Base-by-base conservation (phyloP, 1,140 invertebrate species). In the Mercenaria mercenaria region DNA sequence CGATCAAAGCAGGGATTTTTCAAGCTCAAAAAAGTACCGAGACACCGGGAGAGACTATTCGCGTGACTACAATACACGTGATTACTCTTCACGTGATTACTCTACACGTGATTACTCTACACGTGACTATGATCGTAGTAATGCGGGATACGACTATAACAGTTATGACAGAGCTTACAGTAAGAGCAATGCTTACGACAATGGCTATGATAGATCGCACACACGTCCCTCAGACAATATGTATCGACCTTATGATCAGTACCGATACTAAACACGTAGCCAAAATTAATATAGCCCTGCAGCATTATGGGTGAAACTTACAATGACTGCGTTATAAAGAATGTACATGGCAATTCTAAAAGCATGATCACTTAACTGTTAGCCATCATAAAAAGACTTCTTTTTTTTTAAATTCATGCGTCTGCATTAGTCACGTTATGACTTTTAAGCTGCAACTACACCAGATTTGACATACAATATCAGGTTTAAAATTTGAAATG, bases 21-120 rank as follows among this genome's bases (percentile, higher is more conserved):
- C 83, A 11, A 72, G 67, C n/a, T 85, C 83, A 29, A 85, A 85
- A 67, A 85, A 85, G 47, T 85, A 85, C 83, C 43, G 83, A n/a
- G 83, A 85, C 43, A 32, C 67, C 26, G 64, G 50, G 11, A 52
- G 76, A 52, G 43, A 85, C 15, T 43, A 52, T 18, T 37, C 23
- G 10, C 37, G 61, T 37, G 80, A 82, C 52, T 61, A 82, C 56
- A 11, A 26, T 11, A n/a, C n/a, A n/a, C n/a, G n/a, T 37, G 80
- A 82, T 39, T 61, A 82, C 56, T n/a, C 69, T 11, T n/a, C n/a
- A n/a, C n/a, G n/a, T 39, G 41, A 32, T 10, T 23, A 47, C 15
- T 26, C 4, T 39, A 15, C 37, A 37, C 41, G 56, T 39, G 41
- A 32, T 10, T 23, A 47, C 37, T 10, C 23, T 23, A 18, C 72